Base-by-base conservation (phyloP, 2,888 invertebrate species). In the Caenorhabditis virilis region DNA sequence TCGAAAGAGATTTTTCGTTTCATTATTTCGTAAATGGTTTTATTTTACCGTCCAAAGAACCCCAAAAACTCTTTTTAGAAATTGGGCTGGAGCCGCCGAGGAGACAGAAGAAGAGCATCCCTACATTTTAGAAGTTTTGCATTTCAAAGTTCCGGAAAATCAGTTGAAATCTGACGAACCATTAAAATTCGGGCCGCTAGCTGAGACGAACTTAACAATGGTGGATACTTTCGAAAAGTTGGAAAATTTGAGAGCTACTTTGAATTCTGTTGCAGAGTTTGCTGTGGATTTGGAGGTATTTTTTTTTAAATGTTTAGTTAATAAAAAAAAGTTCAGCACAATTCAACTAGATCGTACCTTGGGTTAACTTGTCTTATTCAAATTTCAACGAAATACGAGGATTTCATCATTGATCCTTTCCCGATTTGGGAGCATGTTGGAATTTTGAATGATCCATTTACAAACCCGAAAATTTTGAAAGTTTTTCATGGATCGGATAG, bases 281-380 rank as follows among this genome's bases (percentile, higher is more conserved):
- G 93, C 93, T 0, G 88, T 97, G 0, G 97, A 97, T 86, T 86
- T 97, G 48, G 88, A 87, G n/a, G n/a, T n/a, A n/a, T n/a, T n/a
- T n/a, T n/a, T n/a, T n/a, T n/a, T n/a, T n/a, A n/a, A n/a, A n/a
- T n/a, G n/a, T n/a, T n/a, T n/a, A n/a, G n/a, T n/a, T n/a, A n/a
- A n/a, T n/a, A n/a, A n/a, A n/a, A n/a, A n/a, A n/a, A n/a, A n/a
- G n/a, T n/a, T n/a, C n/a, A n/a, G 87, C 93, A 95, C 84, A 95
- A 98, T 84, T 90, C 91, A 0, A 94, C 92, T 82, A 88, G 95
- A 7, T 89, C 91, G 0, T 98, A 91, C 84, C 90, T 91, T 86
- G 98, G 97, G 0, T 89, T 97, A 53, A 93, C 95, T 0, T 98
- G 97, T 84, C 87, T 98, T 2, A 89, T 98, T 85, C 97, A 98